phyloP scores from a whole-genome alignment of 2,113 vertebrate genomes.

The Pomatostomus ruficeps region DNA sequence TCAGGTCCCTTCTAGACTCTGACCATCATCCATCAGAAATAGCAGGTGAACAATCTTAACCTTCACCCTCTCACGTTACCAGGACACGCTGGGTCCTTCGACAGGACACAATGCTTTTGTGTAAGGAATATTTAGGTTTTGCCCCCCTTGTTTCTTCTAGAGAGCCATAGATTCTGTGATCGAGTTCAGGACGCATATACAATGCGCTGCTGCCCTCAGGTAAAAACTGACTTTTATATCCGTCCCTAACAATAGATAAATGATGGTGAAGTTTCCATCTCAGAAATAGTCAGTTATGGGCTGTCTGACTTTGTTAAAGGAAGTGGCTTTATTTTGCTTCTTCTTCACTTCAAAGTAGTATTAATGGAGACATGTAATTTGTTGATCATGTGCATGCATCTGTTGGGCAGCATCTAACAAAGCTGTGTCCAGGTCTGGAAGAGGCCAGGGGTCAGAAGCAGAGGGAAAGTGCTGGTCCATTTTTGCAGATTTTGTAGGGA shows the following conservation, averaged over 20 bases:
- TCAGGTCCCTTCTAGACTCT: slow-evolving; percentile 93
- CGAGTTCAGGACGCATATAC: slow-evolving; percentile 96
- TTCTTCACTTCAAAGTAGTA: not conserved
- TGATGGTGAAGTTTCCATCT: not conserved
- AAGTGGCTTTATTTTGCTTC: not conserved
- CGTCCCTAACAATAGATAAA: not conserved
- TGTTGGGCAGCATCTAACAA: not conserved
- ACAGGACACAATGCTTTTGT: not conserved
- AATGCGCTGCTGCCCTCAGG: slow-evolving; percentile 97
- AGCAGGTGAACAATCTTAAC: slow-evolving; percentile 77
- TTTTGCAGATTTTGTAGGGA: not conserved
- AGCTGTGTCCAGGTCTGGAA: not conserved
- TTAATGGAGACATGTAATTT: not conserved
- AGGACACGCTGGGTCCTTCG: not conserved
- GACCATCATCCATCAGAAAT: slow-evolving; percentile 97
- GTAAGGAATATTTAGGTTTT: not conserved
- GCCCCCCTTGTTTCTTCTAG: slow-evolving; percentile 62
- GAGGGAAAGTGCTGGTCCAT: not conserved
- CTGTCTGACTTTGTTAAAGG: not conserved
- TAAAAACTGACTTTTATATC: slow-evolving; percentile 51
- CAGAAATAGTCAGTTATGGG: not conserved
- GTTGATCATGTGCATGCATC: rapidly evolving
- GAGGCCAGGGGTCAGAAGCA: not conserved
- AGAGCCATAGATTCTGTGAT: slow-evolving; percentile 96
- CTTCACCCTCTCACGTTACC: not conserved